Conservation (phyloP, 2,888 invertebrate species). For the Ferdinandea cuprea region DNA sequence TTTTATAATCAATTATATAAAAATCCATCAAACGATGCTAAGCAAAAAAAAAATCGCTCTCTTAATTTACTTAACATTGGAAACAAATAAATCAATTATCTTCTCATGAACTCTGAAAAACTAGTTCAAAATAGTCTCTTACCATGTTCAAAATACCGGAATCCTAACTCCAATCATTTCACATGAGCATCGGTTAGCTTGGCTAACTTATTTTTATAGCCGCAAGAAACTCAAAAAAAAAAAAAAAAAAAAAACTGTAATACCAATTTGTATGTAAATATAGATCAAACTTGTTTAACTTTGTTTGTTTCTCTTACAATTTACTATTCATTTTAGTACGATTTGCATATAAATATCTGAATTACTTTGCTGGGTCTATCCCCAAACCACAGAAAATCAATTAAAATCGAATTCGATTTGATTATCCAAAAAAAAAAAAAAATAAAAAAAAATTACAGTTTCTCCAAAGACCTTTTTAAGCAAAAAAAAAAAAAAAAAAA, state of each 20-base stretch:
- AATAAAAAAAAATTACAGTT: neutral
- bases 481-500: neutral
- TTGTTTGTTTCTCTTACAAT: neutral
- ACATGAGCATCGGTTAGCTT: neutral
- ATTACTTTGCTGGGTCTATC: neutral
- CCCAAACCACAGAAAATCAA: conserved; percentile 10
- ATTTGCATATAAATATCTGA: conserved; percentile 12
- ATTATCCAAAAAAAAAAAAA: conserved; percentile 3
- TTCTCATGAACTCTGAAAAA: no score
- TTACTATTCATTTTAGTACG: neutral
- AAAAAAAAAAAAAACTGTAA: conserved; percentile 12
- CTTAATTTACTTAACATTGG: no score
- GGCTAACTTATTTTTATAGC: conserved; percentile 13
- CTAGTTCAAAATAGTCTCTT: no score
- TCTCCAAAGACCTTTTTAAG: neutral
- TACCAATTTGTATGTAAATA: conserved; percentile 36
- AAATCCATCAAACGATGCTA: no score
- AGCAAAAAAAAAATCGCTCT: no score
- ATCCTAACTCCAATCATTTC: no score
- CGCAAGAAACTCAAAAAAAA: conserved; percentile 1
- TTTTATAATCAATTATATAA: no score
- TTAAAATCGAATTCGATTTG: conserved; percentile 19
- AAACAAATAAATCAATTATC: no score
- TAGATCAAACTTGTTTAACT: conserved; percentile 3
- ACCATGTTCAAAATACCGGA: no score